A percentile compares a stretch with the other conserved stretches of the same genome.
Evolutionary conservation across 2,797 vertebrate genomes (phyloP).

Genomic region (Thaleichthys pacificus): DNA sequence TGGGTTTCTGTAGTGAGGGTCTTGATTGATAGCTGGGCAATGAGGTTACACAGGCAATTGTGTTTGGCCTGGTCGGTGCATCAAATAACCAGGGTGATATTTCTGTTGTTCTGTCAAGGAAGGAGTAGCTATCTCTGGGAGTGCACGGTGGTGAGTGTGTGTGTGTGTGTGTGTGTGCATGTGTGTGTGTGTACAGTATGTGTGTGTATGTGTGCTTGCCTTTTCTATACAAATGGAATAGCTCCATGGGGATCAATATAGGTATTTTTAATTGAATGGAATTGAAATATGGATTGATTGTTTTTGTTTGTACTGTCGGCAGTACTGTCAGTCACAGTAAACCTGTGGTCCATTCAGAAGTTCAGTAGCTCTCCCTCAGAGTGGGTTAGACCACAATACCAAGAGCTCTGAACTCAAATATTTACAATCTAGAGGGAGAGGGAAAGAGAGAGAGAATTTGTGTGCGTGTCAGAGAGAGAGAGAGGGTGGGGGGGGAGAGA

Average conservation of each 20-base stretch:
- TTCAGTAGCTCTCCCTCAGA: neutral
- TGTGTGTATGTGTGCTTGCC: neutral
- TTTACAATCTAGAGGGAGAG: neutral
- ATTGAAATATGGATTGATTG: neutral
- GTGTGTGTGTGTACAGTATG: neutral
- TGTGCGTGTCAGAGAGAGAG: no score
- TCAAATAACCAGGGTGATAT: slow-evolving; percentile 1
- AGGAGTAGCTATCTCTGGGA: neutral
- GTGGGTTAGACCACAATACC: neutral
- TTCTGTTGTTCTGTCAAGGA: slow-evolving; percentile 11
- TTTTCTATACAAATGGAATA: neutral
- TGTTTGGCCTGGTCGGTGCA: slow-evolving; percentile 29
- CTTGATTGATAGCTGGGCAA: slow-evolving; percentile 43
- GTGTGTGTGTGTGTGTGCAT: slow-evolving; percentile 13
- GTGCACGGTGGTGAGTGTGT: neutral
- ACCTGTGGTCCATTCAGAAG: neutral
- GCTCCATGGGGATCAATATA: neutral
- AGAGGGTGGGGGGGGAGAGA: no score
- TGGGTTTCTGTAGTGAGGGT: slow-evolving; percentile 35
- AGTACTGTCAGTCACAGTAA: neutral
- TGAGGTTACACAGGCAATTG: slow-evolving; percentile 19
- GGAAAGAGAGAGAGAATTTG: neutral
- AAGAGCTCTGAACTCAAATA: slow-evolving; percentile 7
- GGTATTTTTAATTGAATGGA: neutral
- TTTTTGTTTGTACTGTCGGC: neutral